Base-by-base conservation (phyloP, 2,797 vertebrate genomes). In the Eulemur rubriventer region DNA sequence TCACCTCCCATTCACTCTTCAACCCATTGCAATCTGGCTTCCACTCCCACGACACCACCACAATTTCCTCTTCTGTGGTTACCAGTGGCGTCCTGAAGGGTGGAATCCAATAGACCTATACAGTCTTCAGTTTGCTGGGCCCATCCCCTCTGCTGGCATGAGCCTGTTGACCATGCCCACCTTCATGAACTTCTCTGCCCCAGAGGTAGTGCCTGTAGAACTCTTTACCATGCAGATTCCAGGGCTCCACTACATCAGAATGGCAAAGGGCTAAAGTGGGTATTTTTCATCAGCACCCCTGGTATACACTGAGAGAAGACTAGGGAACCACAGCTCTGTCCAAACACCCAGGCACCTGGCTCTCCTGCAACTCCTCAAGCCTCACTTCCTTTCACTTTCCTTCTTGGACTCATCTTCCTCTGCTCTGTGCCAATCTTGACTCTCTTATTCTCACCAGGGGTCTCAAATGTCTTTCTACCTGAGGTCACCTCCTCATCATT, bases 11-110 rank as follows among this genome's bases (percentile, higher is more conserved):
- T 96, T 93, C 91, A 41, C 11, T 94, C 48, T 70, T 75, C 96
- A 73, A 52, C 97, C 97, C 86, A 97, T 96, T 50, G 70, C 97
- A 97, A 95, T 97, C 97, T 97, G 97, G 96, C 79, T 96, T 96
- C 70, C 75, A 91, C 96, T 87, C 97, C 97, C 95, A 96, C 94
- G 0, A 4, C 20, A 16, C 80, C 59, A 48, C 94, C 10, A 4
- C 95, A 92, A 97, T 90, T 95, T 57, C 41, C 91, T 96, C 69
- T 87, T 82, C 92, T 75, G 7, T 83, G 65, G 95, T 97, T 97
- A 93, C 94, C 59, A 35, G 41, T 88, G 88, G 96, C 94, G 69
- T 79, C 91, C 73, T 20, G 91, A 48, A 59, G 48, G 82, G 46
- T 4, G 14, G 81, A 67, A 88, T 72, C 50, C 0, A 2, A 50